phyloP scores from a whole-genome alignment of 1,140 invertebrate genomes.

The Penaeus indicus region DNA sequence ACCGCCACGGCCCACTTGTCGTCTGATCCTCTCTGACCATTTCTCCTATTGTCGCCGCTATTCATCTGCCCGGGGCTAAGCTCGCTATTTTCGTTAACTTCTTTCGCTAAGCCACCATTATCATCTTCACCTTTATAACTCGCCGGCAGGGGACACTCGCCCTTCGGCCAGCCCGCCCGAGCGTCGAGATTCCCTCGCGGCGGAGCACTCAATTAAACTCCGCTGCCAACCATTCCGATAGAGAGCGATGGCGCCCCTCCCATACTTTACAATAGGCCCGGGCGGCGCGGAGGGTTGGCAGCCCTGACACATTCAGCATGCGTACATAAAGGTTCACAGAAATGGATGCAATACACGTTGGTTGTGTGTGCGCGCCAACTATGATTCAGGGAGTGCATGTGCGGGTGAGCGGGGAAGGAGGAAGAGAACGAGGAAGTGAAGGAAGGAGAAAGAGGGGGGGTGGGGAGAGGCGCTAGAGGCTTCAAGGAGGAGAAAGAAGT shows the following conservation, averaged over 20 bases:
- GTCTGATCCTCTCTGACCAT: constrained; percentile 29
- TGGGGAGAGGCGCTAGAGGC: too few relatives aligned
- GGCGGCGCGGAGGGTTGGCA: constrained; percentile 19
- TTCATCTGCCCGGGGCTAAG: constrained; percentile 18
- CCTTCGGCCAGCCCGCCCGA: background rate
- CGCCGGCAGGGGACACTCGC: background rate
- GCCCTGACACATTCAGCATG: constrained; percentile 41
- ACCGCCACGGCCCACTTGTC: constrained; percentile 33
- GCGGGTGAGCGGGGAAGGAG: background rate
- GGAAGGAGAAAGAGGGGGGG: background rate
- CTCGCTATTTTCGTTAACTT: constrained; percentile 45
- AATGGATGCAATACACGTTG: background rate
- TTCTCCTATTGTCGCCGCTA: constrained; percentile 38
- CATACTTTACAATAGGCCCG: constrained; percentile 41
- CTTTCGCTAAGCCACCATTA: constrained; percentile 41
- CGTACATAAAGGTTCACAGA: constrained; percentile 32
- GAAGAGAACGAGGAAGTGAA: background rate
- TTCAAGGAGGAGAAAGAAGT: too few relatives aligned
- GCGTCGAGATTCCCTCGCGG: background rate
- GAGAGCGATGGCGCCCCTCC: constrained; percentile 34
- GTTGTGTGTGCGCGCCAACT: background rate
- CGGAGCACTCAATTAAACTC: constrained; percentile 42
- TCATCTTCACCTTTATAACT: constrained; percentile 40
- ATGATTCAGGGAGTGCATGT: constrained; percentile 13
- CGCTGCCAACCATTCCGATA: constrained; percentile 46